A percentile compares a stretch with the other conserved stretches of the same genome.
Conservation (phyloP, 2,797 vertebrate genomes). For the Chelidonichthys spinosus region DNA sequence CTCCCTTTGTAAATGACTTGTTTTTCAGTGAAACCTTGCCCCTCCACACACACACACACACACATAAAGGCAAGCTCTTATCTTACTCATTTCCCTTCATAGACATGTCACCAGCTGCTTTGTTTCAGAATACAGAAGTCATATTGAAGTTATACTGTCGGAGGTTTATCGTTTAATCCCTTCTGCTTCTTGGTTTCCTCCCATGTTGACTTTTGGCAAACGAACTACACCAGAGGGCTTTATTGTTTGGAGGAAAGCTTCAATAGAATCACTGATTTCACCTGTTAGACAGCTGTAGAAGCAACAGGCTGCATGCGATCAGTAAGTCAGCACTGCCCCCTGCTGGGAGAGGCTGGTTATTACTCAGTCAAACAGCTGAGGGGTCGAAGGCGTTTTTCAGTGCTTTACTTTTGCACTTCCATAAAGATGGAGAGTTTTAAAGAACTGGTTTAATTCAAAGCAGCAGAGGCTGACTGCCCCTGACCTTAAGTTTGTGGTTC, state of each 20-base stretch:
- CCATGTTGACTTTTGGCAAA: conserved; percentile 19
- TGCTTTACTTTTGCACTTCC: neutral
- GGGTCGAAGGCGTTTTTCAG: too few species aligned
- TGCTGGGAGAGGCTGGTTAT: conserved; percentile 59
- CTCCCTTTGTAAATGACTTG: conserved; percentile 38
- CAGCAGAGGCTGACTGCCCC: neutral
- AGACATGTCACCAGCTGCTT: conserved; percentile 45
- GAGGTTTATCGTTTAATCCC: conserved; percentile 24
- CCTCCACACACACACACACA: conserved; percentile 2
- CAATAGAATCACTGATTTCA: neutral
- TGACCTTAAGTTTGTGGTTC: neutral
- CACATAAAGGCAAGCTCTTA: conserved; percentile 29
- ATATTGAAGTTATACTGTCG: neutral
- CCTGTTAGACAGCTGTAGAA: conserved; percentile 10
- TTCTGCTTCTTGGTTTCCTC: conserved; percentile 24
- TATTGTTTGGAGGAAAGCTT: neutral
- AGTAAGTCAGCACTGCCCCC: conserved; percentile 54
- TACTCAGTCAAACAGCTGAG: too few species aligned
- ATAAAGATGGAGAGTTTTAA: neutral
- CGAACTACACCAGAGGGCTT: neutral
- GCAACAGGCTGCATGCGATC: conserved; percentile 22
- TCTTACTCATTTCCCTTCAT: conserved; percentile 38
- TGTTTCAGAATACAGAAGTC: conserved; percentile 34
- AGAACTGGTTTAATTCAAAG: neutral
- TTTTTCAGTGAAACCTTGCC: conserved; percentile 29